Conservation (phyloP, 1,140 invertebrate species). For the Acromyrmex echinatior region DNA sequence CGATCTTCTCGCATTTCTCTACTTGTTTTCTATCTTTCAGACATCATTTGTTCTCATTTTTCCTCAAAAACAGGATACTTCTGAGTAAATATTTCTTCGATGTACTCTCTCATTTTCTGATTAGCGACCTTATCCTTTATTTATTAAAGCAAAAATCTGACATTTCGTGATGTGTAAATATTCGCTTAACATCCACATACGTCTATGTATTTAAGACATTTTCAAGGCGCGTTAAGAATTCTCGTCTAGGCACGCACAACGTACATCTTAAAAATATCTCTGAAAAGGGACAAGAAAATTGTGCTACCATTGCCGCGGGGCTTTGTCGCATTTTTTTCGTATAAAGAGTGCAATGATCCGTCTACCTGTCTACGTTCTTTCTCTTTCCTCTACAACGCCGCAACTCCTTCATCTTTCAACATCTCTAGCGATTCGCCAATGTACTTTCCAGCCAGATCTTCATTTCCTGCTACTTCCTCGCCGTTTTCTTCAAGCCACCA, state of each 20-base stretch:
- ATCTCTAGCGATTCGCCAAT: conserved; percentile 25
- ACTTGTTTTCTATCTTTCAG: conserved; percentile 14
- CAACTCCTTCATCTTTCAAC: conserved; percentile 20
- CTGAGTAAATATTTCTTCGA: conserved; percentile 26
- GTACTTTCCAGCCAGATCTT: conserved; percentile 49
- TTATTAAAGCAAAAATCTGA: conserved; percentile 10
- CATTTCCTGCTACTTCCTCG: conserved; percentile 26
- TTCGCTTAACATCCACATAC: background rate
- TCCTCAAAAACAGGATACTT: conserved; percentile 5
- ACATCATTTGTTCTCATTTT: conserved; percentile 51
- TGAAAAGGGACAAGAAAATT: conserved; percentile 29
- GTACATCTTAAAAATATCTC: conserved; percentile 6
- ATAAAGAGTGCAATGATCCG: conserved; percentile 3
- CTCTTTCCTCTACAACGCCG: background rate
- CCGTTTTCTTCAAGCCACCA: background rate
- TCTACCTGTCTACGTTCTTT: conserved; percentile 14
- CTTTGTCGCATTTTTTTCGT: conserved; percentile 22
- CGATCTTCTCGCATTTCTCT: background rate
- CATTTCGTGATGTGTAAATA: background rate
- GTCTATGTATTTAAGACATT: background rate
- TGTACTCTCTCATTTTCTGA: background rate
- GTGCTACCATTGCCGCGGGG: conserved; percentile 21
- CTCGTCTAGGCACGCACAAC: background rate
- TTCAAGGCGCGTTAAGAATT: conserved; percentile 18
- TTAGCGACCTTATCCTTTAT: background rate